Evolutionary conservation across 2,888 invertebrate genomes (phyloP).

Genomic region (Sphecodes monilicornis): DNA sequence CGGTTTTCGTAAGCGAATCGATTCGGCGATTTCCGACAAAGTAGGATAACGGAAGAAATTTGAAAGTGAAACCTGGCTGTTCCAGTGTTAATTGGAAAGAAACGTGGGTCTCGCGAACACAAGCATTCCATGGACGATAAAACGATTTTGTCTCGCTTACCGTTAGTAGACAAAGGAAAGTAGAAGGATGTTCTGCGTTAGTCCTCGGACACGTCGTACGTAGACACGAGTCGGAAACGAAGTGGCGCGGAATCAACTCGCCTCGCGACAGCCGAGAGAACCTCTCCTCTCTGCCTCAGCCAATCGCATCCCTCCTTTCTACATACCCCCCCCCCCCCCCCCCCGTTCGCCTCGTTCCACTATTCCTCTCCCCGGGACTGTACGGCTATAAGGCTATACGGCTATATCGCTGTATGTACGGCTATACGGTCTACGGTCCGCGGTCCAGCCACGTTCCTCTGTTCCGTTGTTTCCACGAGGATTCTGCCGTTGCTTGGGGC

Average conservation of each 20-base stretch:
- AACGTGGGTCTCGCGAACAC: not conserved
- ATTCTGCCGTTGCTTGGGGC: constrained; percentile 16
- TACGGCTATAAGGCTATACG: not conserved
- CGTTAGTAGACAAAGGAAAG: constrained; percentile 51
- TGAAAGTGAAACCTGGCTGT: not conserved
- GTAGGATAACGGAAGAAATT: not conserved
- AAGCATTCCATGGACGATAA: not conserved
- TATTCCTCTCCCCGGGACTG: constrained; percentile 33
- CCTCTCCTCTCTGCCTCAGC: constrained; percentile 67
- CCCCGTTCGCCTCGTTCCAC: constrained; percentile 54
- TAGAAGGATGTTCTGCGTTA: constrained; percentile 42
- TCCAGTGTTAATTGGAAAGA: not conserved
- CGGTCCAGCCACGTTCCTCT: constrained; percentile 63
- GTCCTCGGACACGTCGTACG: constrained; percentile 67
- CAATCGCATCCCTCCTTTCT: constrained; percentile 69
- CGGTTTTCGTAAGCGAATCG: not conserved
- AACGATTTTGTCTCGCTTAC: constrained; percentile 44
- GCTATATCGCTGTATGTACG: not conserved
- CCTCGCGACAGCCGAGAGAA: constrained; percentile 71
- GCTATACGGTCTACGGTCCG: constrained; percentile 39
- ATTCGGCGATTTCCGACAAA: not conserved
- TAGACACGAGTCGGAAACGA: constrained; percentile 78
- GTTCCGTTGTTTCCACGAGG: constrained; percentile 59
- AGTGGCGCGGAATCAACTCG: constrained; percentile 77
- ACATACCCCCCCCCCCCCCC: constrained; percentile 55